These are phyloP conservation scores for Pungitius pungitius DNA, from an alignment of 2,113 vertebrate species.

Conservation along the genomic window DNA sequence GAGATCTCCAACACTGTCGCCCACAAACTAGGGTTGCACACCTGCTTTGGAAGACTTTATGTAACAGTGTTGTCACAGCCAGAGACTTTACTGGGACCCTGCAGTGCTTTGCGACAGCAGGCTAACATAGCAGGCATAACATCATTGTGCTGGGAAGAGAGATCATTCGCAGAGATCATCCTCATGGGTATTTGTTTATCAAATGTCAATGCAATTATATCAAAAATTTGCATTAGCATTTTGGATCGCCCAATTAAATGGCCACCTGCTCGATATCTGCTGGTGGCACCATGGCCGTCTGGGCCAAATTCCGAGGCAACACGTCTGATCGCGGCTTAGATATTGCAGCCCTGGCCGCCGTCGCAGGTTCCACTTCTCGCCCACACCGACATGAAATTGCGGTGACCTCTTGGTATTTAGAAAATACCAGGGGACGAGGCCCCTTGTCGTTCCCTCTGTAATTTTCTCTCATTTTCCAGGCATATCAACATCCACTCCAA, in stretches of 20 bases:
- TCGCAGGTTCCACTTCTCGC: background rate
- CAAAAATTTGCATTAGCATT: background rate
- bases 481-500: constrained; percentile 7
- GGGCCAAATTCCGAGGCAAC: background rate
- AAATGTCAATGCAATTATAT: background rate
- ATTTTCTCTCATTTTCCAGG: constrained; percentile 42
- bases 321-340: background rate
- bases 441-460: constrained; percentile 25
- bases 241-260: background rate
- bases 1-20: background rate
- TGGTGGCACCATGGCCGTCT: background rate
- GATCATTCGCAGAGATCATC: background rate
- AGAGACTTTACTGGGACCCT: background rate
- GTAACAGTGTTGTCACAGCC: background rate
- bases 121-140: background rate
- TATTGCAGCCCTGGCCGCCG: no score
- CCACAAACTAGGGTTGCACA: background rate
- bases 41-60: constrained; percentile 4
- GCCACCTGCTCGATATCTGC: background rate
- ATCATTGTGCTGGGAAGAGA: background rate
- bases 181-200: background rate
- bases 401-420: constrained; percentile 69
- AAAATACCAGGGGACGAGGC: constrained; percentile 47
- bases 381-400: constrained; percentile 56
- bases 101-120: background rate